phyloP scores from a whole-genome alignment of 2,113 vertebrate genomes.

The Cinclus mexicanus region DNA sequence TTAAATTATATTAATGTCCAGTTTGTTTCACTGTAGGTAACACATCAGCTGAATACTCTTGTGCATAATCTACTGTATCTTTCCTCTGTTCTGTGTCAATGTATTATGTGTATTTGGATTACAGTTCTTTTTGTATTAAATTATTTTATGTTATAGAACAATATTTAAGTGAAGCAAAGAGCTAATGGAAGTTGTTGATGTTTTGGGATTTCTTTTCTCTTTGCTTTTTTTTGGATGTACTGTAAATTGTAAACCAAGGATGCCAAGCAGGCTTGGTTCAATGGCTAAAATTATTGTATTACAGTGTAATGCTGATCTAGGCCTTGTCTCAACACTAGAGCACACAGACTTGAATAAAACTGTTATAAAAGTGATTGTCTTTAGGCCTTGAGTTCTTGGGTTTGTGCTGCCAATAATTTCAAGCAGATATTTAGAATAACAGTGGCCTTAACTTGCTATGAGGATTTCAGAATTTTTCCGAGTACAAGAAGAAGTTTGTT shows the following conservation, averaged over 20 bases:
- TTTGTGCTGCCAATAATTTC: background rate
- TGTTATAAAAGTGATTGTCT: conserved; percentile 59
- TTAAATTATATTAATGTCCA: conserved; percentile 65
- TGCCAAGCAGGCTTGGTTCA: conserved; percentile 86
- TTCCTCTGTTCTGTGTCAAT: conserved; percentile 70
- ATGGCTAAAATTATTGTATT: conserved; percentile 77
- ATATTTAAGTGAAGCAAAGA: conserved; percentile 79
- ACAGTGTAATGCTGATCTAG: conserved; percentile 81
- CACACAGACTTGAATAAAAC: conserved; percentile 93
- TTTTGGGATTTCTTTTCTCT: conserved; percentile 66
- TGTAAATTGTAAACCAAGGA: conserved; percentile 80
- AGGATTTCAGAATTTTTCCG: background rate
- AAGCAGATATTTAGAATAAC: background rate
- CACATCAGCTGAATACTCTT: conserved; percentile 60
- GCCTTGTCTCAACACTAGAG: conserved; percentile 88
- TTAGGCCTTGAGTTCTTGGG: background rate
- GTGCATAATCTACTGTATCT: conserved; percentile 72
- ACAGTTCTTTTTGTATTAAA: conserved; percentile 73
- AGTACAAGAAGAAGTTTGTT: background rate
- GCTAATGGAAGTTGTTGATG: conserved; percentile 64
- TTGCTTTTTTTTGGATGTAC: conserved; percentile 75
- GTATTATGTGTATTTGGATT: conserved; percentile 67
- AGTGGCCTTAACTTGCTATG: background rate
- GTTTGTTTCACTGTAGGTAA: conserved; percentile 67
- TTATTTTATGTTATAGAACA: conserved; percentile 76